Base-by-base conservation (phyloP, 2,113 vertebrate species). In the Nycticryphes semicollaris region DNA sequence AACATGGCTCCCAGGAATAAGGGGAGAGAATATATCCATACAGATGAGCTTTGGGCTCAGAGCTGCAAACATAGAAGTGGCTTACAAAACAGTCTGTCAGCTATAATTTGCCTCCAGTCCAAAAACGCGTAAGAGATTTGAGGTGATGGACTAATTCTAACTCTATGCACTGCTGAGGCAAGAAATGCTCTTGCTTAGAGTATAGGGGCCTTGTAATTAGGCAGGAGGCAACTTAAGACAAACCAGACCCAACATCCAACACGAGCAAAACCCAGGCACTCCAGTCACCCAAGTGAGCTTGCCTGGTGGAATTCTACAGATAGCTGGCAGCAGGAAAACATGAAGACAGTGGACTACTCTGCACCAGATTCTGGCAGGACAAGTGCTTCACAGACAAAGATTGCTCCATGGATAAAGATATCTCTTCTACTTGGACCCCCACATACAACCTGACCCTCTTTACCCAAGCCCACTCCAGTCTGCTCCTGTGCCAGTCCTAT, bases 81-180 rank as follows among this genome's bases (percentile, higher is more conserved):
- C 89, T 93, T 43, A 87, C 73, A 87, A 54, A 95, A 91, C 56
- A 74, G 59, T 23, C 76, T 89, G 76, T 63, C 80, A 84, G 76
- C 80, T 87, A 4, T 37, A 37, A 74, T 74, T 91, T 74, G 60
- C 81, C 69, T 95, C 63, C 37, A 66, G 68, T 31, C 54, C 54
- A 74, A 77, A 94, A 80, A 51, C 0, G 2, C 2, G 0, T 2
- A 66, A 66, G 41, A 79, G 63, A 86, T 53, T 35, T 45, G 24
- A 77, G 41, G 54, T 1, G 0, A 89, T 8, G 37, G 77, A 67
- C 45, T 62, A 73, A 81, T 85, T 76, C 69, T 60, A 93, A 74
- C 51, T 87, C 91, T 43, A 9, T 6, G 47, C 43, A 63, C 14
- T 0, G 0, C 7, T 70, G 62, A 35, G 3, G 50, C 31, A 84